Evolutionary conservation across 1,140 invertebrate species (phyloP).

Genomic region (Drosophila aff.): DNA sequence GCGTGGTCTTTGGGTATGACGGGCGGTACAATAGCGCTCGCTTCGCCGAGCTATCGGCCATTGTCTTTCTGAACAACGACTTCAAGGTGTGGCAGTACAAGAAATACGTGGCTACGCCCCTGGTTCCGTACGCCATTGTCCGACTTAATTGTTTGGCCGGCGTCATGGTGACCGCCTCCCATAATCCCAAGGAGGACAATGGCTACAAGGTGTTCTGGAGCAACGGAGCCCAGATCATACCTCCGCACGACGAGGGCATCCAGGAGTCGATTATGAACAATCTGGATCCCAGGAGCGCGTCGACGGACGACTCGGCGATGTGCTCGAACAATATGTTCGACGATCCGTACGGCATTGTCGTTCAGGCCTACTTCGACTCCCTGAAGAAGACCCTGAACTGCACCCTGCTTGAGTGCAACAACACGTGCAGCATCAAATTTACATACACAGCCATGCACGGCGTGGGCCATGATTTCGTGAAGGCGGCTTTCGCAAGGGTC

Average conservation of each 20-base stretch:
- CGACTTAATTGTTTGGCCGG: slow-evolving; percentile 91
- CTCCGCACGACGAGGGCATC: slow-evolving; percentile 96
- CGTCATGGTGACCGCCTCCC: slow-evolving; percentile 98
- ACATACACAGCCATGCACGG: slow-evolving; percentile 98
- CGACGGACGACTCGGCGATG: slow-evolving; percentile 46
- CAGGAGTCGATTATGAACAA: slow-evolving; percentile 92
- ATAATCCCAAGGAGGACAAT: slow-evolving; percentile 99
- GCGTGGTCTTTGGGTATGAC: slow-evolving; percentile 97
- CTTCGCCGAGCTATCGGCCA: slow-evolving; percentile 96
- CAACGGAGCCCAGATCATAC: slow-evolving; percentile 98
- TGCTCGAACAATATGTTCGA: slow-evolving; percentile 20
- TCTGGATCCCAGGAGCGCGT: slow-evolving; percentile 86
- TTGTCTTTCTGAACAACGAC: slow-evolving; percentile 91
- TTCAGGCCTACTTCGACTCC: slow-evolving; percentile 46
- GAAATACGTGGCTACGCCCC: slow-evolving; percentile 95
- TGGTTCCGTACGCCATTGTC: slow-evolving; percentile 93
- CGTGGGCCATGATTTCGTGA: slow-evolving; percentile 94
- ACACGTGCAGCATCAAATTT: slow-evolving; percentile 55
- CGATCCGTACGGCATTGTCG: slow-evolving; percentile 57
- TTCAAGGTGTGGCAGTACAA: slow-evolving; percentile 95
- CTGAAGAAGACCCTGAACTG: slow-evolving; percentile 41
- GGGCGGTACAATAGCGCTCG: slow-evolving; percentile 96
- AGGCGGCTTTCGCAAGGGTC: slow-evolving; percentile 90
- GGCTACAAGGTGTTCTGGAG: slow-evolving; percentile 99
- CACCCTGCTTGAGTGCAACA: slow-evolving; percentile 23